These are phyloP conservation scores for Laothoe populi DNA, from an alignment of 2,888 invertebrate species.

Conservation along the genomic window DNA sequence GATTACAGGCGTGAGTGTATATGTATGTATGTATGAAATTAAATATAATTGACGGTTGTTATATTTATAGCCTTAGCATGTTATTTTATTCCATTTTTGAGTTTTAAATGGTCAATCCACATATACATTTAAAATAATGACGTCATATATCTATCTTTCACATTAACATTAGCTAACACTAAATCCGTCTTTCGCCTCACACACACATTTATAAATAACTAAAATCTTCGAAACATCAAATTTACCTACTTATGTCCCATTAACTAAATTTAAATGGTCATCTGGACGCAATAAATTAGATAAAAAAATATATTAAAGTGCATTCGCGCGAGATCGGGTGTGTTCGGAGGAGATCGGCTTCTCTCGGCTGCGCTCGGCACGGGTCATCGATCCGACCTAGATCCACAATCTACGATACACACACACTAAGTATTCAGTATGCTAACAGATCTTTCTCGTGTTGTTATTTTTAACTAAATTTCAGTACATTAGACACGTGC, in stretches of 20 bases:
- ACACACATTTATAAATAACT: conserved; percentile 27
- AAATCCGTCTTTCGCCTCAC: conserved; percentile 1
- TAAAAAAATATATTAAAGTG: conserved; percentile 31
- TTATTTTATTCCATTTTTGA: not conserved
- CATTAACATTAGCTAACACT: conserved; percentile 8
- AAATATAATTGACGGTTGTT: too few relatives aligned
- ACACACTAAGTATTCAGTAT: conserved; percentile 14
- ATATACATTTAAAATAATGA: not conserved
- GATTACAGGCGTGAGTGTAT: too few relatives aligned
- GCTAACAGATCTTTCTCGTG: not conserved
- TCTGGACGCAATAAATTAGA: conserved; percentile 35
- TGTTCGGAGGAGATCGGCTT: conserved; percentile 42
- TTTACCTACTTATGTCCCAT: conserved; percentile 35
- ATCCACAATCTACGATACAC: conserved; percentile 40
- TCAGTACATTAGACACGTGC: too few relatives aligned
- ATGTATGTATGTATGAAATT: too few relatives aligned
- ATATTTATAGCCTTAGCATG: too few relatives aligned
- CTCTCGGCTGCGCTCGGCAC: conserved; percentile 47
- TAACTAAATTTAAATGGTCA: conserved; percentile 34
- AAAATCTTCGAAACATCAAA: conserved; percentile 31
- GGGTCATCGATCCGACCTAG: conserved; percentile 68
- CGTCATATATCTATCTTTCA: not conserved
- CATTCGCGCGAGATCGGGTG: conserved; percentile 32
- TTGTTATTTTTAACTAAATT: too few relatives aligned
- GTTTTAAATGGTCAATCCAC: conserved; percentile 1